A percentile compares a stretch with the other conserved stretches of the same genome.
Evolutionary conservation across 2,888 invertebrate genomes (phyloP).

Genomic region (Zygaena filipendulae): DNA sequence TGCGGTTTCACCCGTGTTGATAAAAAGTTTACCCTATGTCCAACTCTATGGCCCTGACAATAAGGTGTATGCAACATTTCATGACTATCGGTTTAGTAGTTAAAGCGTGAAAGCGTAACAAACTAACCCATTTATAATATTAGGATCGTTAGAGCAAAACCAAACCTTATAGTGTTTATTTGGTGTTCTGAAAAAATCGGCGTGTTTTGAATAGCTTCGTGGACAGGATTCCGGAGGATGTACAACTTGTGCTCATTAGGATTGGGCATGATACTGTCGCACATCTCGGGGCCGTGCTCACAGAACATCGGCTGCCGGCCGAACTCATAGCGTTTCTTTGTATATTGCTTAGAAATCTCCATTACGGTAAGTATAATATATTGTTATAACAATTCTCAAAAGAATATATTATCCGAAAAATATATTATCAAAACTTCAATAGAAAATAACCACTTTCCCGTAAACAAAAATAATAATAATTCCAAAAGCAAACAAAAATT

Average conservation of each 20-base stretch:
- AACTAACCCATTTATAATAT: background rate
- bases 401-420: too few species aligned
- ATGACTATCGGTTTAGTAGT: background rate
- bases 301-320: constrained; percentile 62
- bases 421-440: too few species aligned
- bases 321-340: constrained; percentile 49
- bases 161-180: constrained; percentile 71
- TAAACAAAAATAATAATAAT: too few species aligned
- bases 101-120: background rate
- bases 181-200: constrained; percentile 41
- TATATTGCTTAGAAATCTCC: constrained; percentile 44
- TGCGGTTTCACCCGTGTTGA: too few species aligned
- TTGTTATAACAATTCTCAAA: too few species aligned
- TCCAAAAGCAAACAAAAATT: too few species aligned
- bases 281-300: constrained; percentile 46
- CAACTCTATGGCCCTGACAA: too few species aligned
- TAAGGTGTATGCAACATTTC: background rate
- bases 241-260: constrained; percentile 35
- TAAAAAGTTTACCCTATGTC: too few species aligned
- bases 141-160: too few species aligned
- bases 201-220: constrained; percentile 52
- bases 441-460: too few species aligned
- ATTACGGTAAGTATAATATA: too few species aligned
- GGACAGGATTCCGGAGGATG: constrained; percentile 62
- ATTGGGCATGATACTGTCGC: constrained; percentile 41